Conservation (phyloP, 2,113 vertebrate genomes). For the Solenodon paradoxus region DNA sequence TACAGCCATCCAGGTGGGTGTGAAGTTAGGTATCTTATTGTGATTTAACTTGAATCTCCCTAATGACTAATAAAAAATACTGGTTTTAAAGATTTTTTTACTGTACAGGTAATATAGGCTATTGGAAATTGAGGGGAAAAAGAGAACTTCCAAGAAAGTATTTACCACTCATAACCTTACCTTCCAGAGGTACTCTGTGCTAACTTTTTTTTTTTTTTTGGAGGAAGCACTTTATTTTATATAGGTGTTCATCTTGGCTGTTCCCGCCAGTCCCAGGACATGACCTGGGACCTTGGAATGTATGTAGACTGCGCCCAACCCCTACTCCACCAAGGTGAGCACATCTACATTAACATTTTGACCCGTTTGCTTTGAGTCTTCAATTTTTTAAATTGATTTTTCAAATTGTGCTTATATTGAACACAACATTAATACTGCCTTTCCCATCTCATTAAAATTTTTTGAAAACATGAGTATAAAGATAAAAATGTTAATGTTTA, state of each 20-base stretch:
- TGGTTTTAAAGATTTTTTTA: background rate
- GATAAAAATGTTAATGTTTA: background rate
- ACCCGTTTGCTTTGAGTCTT: background rate
- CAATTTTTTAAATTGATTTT: background rate
- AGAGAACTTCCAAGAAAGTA: background rate
- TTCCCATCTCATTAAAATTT: background rate
- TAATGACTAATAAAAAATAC: background rate
- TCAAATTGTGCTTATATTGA: background rate
- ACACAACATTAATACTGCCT: background rate
- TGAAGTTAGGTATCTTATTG: background rate
- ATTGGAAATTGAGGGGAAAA: background rate
- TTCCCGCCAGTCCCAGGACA: too few relatives aligned
- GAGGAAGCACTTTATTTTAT: too few relatives aligned
- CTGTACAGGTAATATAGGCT: background rate
- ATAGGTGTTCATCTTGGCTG: too few relatives aligned
- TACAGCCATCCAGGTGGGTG: background rate
- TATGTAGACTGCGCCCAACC: too few relatives aligned
- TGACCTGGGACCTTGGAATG: too few relatives aligned
- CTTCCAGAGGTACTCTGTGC: too few relatives aligned
- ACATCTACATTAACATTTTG: background rate
- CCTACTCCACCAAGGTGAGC: too few relatives aligned
- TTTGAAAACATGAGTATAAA: background rate
- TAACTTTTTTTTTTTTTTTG: too few relatives aligned
- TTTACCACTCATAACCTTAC: background rate
- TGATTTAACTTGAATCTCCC: too few relatives aligned